Conservation (phyloP, 1,140 invertebrate species). For the Drosophila lacteicornis region DNA sequence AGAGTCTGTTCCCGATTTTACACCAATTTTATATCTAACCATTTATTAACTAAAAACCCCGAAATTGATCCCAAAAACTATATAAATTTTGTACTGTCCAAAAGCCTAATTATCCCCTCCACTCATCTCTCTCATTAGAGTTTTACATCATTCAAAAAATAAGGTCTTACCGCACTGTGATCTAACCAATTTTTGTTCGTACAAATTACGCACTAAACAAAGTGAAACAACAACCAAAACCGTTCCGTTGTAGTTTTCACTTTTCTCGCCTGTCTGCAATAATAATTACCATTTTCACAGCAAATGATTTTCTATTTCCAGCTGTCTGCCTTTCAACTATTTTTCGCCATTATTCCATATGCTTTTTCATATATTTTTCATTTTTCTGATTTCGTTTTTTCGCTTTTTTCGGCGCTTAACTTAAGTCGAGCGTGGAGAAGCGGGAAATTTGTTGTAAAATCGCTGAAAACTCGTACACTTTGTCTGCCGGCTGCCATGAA, state of each 20-base stretch:
- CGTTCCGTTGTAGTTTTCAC: constrained; percentile 38
- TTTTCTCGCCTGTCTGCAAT: constrained; percentile 31
- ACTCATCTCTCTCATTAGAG: background rate
- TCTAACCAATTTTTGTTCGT: constrained; percentile 27
- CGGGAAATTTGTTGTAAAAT: constrained; percentile 42
- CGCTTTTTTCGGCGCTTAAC: constrained; percentile 27
- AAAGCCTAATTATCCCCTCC: background rate
- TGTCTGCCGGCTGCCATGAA: constrained; percentile 8
- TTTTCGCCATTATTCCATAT: constrained; percentile 26
- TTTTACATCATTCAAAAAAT: constrained; percentile 35
- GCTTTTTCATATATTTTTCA: background rate
- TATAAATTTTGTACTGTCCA: background rate
- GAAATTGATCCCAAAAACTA: background rate
- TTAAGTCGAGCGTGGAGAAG: constrained; percentile 47
- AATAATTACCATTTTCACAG: constrained; percentile 60
- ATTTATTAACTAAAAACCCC: background rate
- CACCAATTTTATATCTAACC: background rate
- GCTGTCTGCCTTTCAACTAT: constrained; percentile 42
- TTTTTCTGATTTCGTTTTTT: constrained; percentile 34
- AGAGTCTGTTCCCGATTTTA: too few species aligned
- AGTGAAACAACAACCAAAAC: constrained; percentile 11
- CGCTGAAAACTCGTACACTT: constrained; percentile 24
- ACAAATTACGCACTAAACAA: constrained; percentile 51
- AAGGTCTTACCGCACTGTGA: constrained; percentile 35
- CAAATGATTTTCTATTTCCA: constrained; percentile 59